phyloP scores from a whole-genome alignment of 2,797 vertebrate genomes.

The Pterois miles region DNA sequence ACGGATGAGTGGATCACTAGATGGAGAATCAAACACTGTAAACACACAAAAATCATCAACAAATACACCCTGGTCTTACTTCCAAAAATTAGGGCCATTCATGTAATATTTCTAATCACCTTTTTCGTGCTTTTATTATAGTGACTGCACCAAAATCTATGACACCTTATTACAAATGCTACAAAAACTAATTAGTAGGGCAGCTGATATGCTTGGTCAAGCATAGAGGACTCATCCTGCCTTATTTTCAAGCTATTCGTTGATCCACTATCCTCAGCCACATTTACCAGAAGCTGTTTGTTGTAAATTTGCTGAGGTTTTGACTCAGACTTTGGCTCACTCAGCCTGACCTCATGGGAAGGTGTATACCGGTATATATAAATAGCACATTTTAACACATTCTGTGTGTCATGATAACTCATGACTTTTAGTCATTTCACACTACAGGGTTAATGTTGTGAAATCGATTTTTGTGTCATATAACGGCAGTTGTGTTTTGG shows the following conservation, averaged over 20 bases:
- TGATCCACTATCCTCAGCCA: background rate
- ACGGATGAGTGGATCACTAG: background rate
- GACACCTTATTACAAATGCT: background rate
- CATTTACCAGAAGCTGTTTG: background rate
- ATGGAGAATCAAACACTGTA: background rate
- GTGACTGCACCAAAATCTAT: background rate
- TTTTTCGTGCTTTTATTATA: background rate
- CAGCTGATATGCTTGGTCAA: background rate
- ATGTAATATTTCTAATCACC: background rate
- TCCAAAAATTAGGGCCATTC: too few species aligned
- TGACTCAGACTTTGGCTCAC: too few species aligned
- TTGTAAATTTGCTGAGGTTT: background rate
- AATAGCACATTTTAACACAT: too few species aligned
- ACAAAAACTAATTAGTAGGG: background rate
- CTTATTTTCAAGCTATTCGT: background rate
- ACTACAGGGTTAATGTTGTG: too few species aligned
- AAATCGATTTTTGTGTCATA: fast-evolving
- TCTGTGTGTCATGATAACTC: too few species aligned
- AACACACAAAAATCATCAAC: background rate
- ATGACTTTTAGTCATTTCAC: too few species aligned
- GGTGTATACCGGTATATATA: too few species aligned
- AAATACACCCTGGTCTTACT: background rate
- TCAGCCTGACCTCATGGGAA: too few species aligned
- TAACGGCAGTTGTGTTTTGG: too few species aligned
- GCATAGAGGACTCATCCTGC: background rate